phyloP scores from a whole-genome alignment of 1,140 invertebrate species.

The Limonius californicus region DNA sequence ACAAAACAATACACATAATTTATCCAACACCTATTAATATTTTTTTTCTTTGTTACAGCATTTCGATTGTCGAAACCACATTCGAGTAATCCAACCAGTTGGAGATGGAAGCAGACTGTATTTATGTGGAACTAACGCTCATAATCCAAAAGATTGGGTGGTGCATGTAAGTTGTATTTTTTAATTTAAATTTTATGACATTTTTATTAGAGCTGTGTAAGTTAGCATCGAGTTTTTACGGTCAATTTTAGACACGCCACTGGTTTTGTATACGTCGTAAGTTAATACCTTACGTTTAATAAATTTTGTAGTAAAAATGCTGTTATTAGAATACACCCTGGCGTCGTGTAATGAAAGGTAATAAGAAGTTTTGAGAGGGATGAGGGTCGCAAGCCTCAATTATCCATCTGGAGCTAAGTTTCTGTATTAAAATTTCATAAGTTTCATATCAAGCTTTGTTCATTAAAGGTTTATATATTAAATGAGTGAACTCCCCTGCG shows the following conservation, averaged over 20 bases:
- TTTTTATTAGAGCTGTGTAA: no score
- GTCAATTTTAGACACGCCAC: no score
- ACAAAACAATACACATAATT: no score
- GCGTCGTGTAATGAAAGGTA: conserved; percentile 8
- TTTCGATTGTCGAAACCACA: conserved; percentile 81
- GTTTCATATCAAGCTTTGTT: background rate
- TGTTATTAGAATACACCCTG: background rate
- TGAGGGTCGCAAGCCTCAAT: conserved; percentile 3
- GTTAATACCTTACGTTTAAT: background rate
- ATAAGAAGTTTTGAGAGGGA: conserved; percentile 7
- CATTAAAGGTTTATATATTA: conserved; percentile 9
- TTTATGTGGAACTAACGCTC: conserved; percentile 82
- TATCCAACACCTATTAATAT: no score
- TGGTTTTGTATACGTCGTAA: no score
- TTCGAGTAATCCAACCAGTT: conserved; percentile 77
- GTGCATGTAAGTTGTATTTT: conserved; percentile 65
- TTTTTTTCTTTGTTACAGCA: conserved; percentile 57
- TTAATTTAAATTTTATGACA: no score
- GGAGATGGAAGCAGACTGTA: conserved; percentile 73
- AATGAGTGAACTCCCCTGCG: background rate
- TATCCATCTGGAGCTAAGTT: conserved; percentile 8
- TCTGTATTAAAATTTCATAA: conserved; percentile 11
- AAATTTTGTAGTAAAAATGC: background rate
- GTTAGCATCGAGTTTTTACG: no score
- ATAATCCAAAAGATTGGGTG: conserved; percentile 81